These are phyloP conservation scores for Ciconia boyciana DNA, from an alignment of 2,113 vertebrate genomes.

Conservation along the genomic window DNA sequence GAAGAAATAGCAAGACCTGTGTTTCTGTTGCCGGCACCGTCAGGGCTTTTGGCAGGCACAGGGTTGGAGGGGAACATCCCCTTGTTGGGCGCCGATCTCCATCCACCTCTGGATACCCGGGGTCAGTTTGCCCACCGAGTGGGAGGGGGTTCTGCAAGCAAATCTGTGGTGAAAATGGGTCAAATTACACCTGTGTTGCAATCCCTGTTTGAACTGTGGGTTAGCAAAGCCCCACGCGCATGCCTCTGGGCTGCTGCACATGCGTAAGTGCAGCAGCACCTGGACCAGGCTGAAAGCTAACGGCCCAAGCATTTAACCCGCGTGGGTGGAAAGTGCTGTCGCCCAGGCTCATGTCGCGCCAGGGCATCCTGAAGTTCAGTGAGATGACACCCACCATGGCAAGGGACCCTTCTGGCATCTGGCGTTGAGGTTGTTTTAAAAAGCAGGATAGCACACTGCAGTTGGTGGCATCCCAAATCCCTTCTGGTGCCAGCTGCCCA, in stretches of 20 bases:
- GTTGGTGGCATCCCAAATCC: background rate
- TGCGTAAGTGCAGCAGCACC: background rate
- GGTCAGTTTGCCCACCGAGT: background rate
- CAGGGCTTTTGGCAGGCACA: background rate
- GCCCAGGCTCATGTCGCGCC: rapidly evolving
- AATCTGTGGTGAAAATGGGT: background rate
- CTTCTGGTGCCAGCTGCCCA: background rate
- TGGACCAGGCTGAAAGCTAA: background rate
- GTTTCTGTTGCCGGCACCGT: background rate
- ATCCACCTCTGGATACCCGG: rapidly evolving
- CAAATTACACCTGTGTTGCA: background rate
- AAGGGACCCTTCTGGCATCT: background rate
- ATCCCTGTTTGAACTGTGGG: background rate
- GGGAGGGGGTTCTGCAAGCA: background rate
- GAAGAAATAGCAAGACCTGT: background rate
- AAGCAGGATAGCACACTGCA: background rate
- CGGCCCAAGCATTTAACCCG: background rate
- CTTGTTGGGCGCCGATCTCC: background rate
- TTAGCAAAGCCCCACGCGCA: background rate
- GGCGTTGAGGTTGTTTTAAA: background rate
- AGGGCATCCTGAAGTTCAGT: background rate
- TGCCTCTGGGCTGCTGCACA: background rate
- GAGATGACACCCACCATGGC: background rate
- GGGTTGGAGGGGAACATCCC: background rate
- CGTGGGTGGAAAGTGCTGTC: background rate